A percentile compares a stretch with the other conserved stretches of the same genome.
These are phyloP conservation scores for Urosaurus nigricauda DNA, from an alignment of 2,797 vertebrate genomes.

Conservation along the genomic window DNA sequence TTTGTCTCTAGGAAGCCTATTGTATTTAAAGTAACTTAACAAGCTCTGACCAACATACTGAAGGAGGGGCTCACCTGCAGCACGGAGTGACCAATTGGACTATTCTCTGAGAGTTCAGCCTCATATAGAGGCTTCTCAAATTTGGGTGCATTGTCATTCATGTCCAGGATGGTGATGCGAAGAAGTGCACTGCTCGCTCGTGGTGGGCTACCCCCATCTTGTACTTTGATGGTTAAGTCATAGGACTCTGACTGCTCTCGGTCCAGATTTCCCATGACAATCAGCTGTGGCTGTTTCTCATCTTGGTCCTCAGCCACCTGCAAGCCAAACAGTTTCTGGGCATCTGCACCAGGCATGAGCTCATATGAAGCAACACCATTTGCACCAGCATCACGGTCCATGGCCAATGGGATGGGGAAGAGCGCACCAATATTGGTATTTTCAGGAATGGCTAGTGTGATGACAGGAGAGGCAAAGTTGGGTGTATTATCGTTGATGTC, in stretches of 20 bases:
- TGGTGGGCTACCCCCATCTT: conserved; percentile 89
- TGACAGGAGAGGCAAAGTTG: conserved; percentile 93
- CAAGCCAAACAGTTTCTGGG: conserved; percentile 91
- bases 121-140: conserved; percentile 92
- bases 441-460: conserved; percentile 93
- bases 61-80: conserved; percentile 87
- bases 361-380: conserved; percentile 94
- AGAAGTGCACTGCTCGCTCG: conserved; percentile 93
- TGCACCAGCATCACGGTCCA: conserved; percentile 88
- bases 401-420: conserved; percentile 92
- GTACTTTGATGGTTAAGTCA: conserved; percentile 94
- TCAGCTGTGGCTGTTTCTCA: conserved; percentile 94
- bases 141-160: conserved; percentile 94
- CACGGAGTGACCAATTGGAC: conserved; percentile 92
- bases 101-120: conserved; percentile 92
- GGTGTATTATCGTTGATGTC: conserved; percentile 99
- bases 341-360: conserved; percentile 85
- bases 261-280: conserved; percentile 94
- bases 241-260: conserved; percentile 96
- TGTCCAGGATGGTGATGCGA: conserved; percentile 93
- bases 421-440: conserved; percentile 91
- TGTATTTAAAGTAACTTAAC: not conserved
- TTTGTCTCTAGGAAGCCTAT: not conserved
- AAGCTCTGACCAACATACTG: not conserved
- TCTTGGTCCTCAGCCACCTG: conserved; percentile 93